phyloP scores from a whole-genome alignment of 2,888 invertebrate species.

The Dryobota labecula region DNA sequence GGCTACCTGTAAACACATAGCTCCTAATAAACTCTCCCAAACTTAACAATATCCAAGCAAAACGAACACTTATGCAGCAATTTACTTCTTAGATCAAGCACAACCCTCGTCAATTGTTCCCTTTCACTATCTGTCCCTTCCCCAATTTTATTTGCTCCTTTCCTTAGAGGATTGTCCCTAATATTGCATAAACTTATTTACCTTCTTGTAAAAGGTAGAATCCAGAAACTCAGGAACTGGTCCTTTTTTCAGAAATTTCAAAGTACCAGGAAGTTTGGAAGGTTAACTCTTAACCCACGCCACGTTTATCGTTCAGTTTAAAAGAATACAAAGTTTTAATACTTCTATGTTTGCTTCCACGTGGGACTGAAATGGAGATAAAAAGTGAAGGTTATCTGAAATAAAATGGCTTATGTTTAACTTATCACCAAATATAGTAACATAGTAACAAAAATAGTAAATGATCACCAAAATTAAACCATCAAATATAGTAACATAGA shows the following conservation, averaged over 20 bases:
- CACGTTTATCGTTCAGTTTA: slow-evolving; percentile 23
- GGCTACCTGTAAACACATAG: not conserved
- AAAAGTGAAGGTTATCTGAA: not conserved
- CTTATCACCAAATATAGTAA: too few species aligned
- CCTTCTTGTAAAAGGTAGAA: slow-evolving; percentile 23
- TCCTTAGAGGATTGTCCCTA: slow-evolving; percentile 17
- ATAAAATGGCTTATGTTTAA: too few species aligned
- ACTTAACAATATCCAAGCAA: slow-evolving; percentile 4
- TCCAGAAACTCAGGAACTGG: slow-evolving; percentile 14
- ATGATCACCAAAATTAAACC: too few species aligned
- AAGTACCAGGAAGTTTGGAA: slow-evolving; percentile 29
- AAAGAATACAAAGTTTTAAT: slow-evolving; percentile 32
- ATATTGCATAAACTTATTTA: slow-evolving; percentile 46
- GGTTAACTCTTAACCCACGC: slow-evolving; percentile 34
- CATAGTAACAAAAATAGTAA: too few species aligned
- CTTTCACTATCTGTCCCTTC: slow-evolving; percentile 21
- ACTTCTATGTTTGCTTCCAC: not conserved
- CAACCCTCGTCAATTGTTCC: slow-evolving; percentile 46
- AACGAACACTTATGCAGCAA: slow-evolving; percentile 5
- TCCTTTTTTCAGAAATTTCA: slow-evolving; percentile 28
- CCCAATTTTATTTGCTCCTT: slow-evolving; percentile 35
- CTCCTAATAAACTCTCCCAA: not conserved
- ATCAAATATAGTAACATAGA: too few species aligned
- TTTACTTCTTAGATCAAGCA: slow-evolving; percentile 23
- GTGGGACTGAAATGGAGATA: not conserved